Base-by-base conservation (phyloP, 2,888 invertebrate genomes). In the Yponomeuta evonymella region DNA sequence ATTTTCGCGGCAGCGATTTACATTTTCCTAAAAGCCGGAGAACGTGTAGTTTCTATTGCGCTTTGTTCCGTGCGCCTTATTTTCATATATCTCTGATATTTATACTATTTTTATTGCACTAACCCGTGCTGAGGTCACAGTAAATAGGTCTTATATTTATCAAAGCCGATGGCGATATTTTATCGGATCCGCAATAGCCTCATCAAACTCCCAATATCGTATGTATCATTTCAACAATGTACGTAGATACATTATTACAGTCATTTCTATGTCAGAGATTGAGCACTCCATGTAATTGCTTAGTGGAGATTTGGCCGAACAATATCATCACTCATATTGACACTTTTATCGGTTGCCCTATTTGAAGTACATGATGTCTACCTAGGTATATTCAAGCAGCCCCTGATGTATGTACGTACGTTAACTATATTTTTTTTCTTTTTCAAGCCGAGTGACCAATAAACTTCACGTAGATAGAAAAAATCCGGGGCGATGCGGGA, bases 231-330 rank as follows among this genome's bases (percentile, higher is more conserved):
- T 58, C 51, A 58, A 15, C 43, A 43, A 8, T 43, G 43, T 43
- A 8, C 5, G 43, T 43, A 43, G 15, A 51, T 9, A 51, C 51
- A 51, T 58, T 58, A 58, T 58, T 15, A 58, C 51, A 58, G 51
- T 58, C 51, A 58, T 58, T 58, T 58, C 51, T 58, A 58, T 58
- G 51, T 58, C 51, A 58, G 51, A 58, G 51, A 58, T 58, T 58
- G 15, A 58, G 51, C 51, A 58, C 51, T 58, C 15, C 51, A 58
- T 58, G 51, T 58, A 58, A 58, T 58, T 58, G 51, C 51, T 2
- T 58, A 15, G 51, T 58, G 51, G 51, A 58, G 51, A 58, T 58
- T 58, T 58, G 51, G 15, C 51, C 51, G 51, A 15, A 58, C 51
- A 58, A 58, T 58, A 58, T 15, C 51, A 58, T 58, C 51, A 58